phyloP scores from a whole-genome alignment of 2,888 invertebrate genomes.

The Rutpela maculata region DNA sequence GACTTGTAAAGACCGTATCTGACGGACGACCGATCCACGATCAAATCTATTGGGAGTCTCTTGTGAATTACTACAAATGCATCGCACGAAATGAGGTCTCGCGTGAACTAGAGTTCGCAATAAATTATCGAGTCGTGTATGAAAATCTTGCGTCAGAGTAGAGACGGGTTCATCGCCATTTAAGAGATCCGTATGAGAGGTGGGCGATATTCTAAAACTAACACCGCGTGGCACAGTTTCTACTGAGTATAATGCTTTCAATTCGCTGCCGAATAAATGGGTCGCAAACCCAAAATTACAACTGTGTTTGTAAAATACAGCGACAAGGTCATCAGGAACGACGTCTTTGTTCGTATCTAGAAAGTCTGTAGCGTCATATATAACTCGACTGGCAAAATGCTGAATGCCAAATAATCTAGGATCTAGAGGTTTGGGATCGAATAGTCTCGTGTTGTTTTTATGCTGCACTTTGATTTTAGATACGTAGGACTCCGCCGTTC shows the following conservation, averaged over 20 bases:
- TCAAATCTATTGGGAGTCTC: conserved; percentile 91
- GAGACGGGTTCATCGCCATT: conserved; percentile 91
- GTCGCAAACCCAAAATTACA: conserved; percentile 98
- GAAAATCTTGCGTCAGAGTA: conserved; percentile 96
- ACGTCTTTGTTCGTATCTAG: conserved; percentile 94
- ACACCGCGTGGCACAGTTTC: conserved; percentile 86
- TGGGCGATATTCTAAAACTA: conserved; percentile 92
- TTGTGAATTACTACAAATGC: conserved; percentile 90
- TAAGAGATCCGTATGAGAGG: conserved; percentile 87
- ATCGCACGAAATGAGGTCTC: conserved; percentile 95
- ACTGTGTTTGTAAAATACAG: conserved; percentile 92
- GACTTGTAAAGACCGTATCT: conserved; percentile 91
- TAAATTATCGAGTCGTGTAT: conserved; percentile 93
- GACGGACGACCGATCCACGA: conserved; percentile 87
- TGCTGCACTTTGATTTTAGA: conserved; percentile 88
- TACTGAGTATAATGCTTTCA: conserved; percentile 87
- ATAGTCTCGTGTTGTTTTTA: conserved; percentile 87
- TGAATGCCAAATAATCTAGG: conserved; percentile 91
- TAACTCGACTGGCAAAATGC: conserved; percentile 91
- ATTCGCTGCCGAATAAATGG: conserved; percentile 94
- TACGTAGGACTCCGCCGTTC: conserved; percentile 87
- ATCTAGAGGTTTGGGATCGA: conserved; percentile 87
- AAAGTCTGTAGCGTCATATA: conserved; percentile 93
- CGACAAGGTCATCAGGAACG: conserved; percentile 93
- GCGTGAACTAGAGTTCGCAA: conserved; percentile 94